Conservation (phyloP, 2,888 invertebrate species). For the Allacma fusca region DNA sequence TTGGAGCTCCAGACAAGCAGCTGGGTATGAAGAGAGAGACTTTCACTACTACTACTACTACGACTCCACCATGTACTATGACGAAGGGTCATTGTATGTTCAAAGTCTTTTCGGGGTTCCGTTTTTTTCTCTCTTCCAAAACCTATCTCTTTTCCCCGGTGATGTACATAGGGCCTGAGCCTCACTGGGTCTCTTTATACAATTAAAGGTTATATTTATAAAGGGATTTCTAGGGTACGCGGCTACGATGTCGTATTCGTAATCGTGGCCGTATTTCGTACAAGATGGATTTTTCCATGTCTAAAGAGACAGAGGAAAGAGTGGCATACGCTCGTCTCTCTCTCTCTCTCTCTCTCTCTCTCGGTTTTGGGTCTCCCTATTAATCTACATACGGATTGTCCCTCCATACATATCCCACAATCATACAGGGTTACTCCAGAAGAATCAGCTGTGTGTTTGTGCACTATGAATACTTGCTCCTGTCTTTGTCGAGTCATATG, state of each 20-base stretch:
- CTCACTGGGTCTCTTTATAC: conserved; percentile 15
- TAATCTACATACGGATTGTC: background rate
- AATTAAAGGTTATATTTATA: conserved; percentile 23
- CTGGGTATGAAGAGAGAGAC: conserved; percentile 26
- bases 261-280: conserved; percentile 25
- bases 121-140: conserved; percentile 13
- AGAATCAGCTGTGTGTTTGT: conserved; percentile 43
- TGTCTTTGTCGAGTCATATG: background rate
- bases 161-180: background rate
- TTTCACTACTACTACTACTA: conserved; percentile 30
- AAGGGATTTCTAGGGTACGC: conserved; percentile 27
- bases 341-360: conserved; percentile 12
- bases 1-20: conserved; percentile 20
- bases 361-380: background rate
- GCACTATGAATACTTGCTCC: conserved; percentile 33
- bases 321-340: conserved; percentile 16
- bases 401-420: background rate
- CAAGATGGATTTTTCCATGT: conserved; percentile 31
- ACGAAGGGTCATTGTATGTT: conserved; percentile 36
- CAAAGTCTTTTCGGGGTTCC: conserved; percentile 36
- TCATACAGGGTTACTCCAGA: background rate
- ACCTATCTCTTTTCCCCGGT: conserved; percentile 9
- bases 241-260: conserved; percentile 27
- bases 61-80: too few species aligned
- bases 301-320: conserved; percentile 27